phyloP scores from a whole-genome alignment of 1,140 invertebrate genomes.

The Fopius arisanus region DNA sequence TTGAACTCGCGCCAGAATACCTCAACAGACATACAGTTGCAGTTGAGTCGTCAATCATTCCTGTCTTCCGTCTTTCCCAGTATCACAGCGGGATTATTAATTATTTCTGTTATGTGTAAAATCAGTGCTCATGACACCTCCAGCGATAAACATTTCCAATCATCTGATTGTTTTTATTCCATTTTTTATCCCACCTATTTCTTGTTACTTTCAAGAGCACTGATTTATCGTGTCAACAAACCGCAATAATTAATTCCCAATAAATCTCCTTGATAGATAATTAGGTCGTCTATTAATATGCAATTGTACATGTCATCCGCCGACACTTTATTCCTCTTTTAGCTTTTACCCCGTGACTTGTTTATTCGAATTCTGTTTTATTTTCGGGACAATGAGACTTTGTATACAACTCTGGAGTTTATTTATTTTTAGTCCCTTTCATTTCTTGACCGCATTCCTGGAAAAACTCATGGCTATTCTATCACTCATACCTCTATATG shows the following conservation, averaged over 20 bases:
- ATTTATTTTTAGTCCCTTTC: not conserved
- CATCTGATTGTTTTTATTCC: not conserved
- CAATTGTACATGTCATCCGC: not conserved
- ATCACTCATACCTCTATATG: not conserved
- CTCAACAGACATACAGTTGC: not conserved
- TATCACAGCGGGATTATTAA: not conserved
- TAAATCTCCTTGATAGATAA: not conserved
- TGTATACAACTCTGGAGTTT: not conserved
- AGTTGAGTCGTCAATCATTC: slow-evolving; percentile 24
- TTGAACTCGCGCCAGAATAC: slow-evolving; percentile 26
- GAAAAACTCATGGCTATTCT: not conserved
- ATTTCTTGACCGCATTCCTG: not conserved
- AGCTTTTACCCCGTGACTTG: not conserved
- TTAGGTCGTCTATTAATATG: not conserved
- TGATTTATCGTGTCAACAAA: not conserved
- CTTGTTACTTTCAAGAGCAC: not conserved
- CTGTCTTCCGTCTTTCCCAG: not conserved
- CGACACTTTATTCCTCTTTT: not conserved
- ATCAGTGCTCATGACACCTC: not conserved
- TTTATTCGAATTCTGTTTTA: not conserved
- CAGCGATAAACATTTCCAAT: not conserved
- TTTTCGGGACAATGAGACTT: not conserved
- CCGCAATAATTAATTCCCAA: not conserved
- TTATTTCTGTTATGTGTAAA: not conserved
- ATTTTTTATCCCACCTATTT: not conserved